phyloP scores from a whole-genome alignment of 2,113 vertebrate species.

The Anolis sagrei region DNA sequence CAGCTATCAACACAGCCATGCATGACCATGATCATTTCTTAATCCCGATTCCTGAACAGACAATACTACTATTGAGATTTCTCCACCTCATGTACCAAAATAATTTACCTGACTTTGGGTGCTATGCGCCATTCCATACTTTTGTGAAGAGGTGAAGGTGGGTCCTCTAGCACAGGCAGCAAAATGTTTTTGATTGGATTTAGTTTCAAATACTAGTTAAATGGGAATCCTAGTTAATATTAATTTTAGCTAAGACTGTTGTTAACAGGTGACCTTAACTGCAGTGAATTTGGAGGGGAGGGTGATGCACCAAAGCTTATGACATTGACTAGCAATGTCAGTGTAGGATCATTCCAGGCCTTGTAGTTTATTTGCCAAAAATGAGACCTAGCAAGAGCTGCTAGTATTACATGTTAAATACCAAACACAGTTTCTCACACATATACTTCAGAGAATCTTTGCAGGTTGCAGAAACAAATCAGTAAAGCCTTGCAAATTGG shows the following conservation, averaged over 20 bases:
- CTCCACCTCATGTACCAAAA: not conserved
- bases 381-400: too few relatives aligned
- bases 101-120: not conserved
- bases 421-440: too few relatives aligned
- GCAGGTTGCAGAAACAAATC: too few relatives aligned
- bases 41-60: not conserved
- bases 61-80: too few relatives aligned
- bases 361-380: too few relatives aligned
- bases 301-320: not conserved
- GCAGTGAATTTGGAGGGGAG: not conserved
- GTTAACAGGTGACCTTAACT: not conserved
- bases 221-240: not conserved
- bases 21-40: not conserved
- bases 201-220: not conserved
- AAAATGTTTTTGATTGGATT: not conserved
- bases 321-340: not conserved
- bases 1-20: not conserved
- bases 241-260: not conserved
- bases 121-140: too few relatives aligned
- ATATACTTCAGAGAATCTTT: too few relatives aligned
- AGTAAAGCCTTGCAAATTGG: too few relatives aligned
- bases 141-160: too few relatives aligned
- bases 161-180: not conserved
- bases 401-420: too few relatives aligned
- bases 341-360: too few relatives aligned